phyloP scores from a whole-genome alignment of 2,113 vertebrate genomes.

The Solea senegalensis region DNA sequence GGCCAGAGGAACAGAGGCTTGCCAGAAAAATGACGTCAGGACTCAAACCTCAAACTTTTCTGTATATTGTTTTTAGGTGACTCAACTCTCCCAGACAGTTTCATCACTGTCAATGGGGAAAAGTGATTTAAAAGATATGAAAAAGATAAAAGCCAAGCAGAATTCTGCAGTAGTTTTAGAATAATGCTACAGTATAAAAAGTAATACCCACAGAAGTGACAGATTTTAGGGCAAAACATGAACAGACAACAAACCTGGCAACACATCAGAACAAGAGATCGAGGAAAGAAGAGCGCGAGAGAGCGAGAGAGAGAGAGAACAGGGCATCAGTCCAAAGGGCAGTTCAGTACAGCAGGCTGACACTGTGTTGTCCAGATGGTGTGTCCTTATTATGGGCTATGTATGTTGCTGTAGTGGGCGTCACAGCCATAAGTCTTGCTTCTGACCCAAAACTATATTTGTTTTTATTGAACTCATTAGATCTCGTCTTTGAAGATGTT shows the following conservation, averaged over 20 bases:
- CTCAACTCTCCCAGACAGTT: conserved; percentile 23
- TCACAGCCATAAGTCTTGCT: conserved; percentile 33
- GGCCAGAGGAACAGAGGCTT: background rate
- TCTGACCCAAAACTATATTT: conserved; percentile 46
- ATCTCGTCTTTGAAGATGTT: conserved; percentile 22
- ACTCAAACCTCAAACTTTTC: conserved; percentile 7
- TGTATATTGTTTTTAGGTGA: conserved; percentile 16
- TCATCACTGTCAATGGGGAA: conserved; percentile 18
- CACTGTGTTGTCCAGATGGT: conserved; percentile 69
- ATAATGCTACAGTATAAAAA: background rate
- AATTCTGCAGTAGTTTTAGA: background rate
- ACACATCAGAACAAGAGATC: conserved; percentile 51
- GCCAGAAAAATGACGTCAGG: background rate
- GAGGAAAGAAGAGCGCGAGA: conserved; percentile 16
- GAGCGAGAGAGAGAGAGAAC: conserved; percentile 36
- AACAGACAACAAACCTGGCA: conserved; percentile 67
- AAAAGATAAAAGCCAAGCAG: conserved; percentile 5
- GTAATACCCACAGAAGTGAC: conserved; percentile 35
- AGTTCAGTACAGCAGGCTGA: conserved; percentile 56
- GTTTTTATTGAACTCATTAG: conserved; percentile 24
- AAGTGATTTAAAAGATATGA: conserved; percentile 39
- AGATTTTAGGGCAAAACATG: conserved; percentile 66
- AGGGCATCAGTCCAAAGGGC: conserved; percentile 61
- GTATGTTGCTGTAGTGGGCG: conserved; percentile 62
- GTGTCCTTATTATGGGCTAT: conserved; percentile 64